phyloP scores from a whole-genome alignment of 2,797 vertebrate species.

The Podargus strigoides region DNA sequence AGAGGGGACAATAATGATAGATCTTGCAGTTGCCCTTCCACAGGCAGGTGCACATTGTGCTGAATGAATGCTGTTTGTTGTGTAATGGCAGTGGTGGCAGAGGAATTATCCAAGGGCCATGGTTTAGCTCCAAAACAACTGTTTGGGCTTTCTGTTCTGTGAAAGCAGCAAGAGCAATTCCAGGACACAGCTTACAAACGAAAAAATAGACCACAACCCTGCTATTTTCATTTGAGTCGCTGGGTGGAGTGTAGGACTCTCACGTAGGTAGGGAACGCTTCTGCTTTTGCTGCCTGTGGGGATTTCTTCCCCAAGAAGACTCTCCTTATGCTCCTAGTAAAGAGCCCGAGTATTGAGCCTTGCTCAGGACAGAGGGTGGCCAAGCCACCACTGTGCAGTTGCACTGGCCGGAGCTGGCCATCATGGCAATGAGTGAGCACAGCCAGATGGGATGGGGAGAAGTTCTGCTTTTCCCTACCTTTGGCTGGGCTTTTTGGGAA shows the following conservation, averaged over 20 bases:
- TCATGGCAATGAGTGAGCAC: not conserved
- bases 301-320: not conserved
- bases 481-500: not conserved
- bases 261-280: not conserved
- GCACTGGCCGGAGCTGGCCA: not conserved
- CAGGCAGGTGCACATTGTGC: rapidly evolving
- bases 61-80: not conserved
- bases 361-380: not conserved
- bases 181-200: not conserved
- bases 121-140: not conserved
- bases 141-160: not conserved
- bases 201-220: not conserved
- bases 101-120: not conserved
- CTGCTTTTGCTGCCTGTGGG: not conserved
- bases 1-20: not conserved
- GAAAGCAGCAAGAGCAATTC: not conserved
- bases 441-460: not conserved
- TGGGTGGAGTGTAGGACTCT: not conserved
- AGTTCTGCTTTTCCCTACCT: not conserved
- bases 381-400: not conserved
- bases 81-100: not conserved
- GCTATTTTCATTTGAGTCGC: not conserved
- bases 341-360: not conserved
- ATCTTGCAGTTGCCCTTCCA: no score
- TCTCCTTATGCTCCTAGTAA: not conserved